Evolutionary conservation across 2,113 vertebrate genomes (phyloP), one percentile per base, ranked within the genome.

Genomic region (Thinocorus orbignyianus): DNA sequence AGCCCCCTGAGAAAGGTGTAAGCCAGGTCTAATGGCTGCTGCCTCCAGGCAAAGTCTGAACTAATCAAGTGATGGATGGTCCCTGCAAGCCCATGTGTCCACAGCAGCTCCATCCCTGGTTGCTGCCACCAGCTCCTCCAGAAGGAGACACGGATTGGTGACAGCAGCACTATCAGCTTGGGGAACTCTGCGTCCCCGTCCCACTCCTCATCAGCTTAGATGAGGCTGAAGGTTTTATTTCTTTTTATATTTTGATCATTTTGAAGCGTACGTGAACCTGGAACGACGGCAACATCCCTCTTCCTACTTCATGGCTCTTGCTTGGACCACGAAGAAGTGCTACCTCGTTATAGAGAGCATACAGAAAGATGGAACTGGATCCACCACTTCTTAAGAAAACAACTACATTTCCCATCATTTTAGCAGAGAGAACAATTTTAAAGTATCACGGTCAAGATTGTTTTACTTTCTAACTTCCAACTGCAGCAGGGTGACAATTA

Each of bases 1-100:
- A 81, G 41, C 65, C n/a, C 64, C 69, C 24, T 3, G 15, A 81
- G 81, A 42, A 62, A 83, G 72, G 24, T 16, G 8, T 17, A 70
- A 84, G 49, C 30, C 66, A 48, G 72, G 60, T 15, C 69, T 81
- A 71, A 62, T 14, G 60, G 87, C 65, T 74, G 76, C 76, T 88
- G 87, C 86, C 74, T 52, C 28, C 39, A 12, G 86, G 83, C 87
- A 11, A 13, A 83, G 44, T 77, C 90, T 51, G 84, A 76, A 55
- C 35, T 42, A 7, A 91, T n/a, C 68, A 80, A 68, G 68, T 77
- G 88, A 81, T 35, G 68, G 70, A 44, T 0, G 4, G 84, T 15
- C 66, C 57, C 64, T 3, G 23, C 22, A 64, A 14, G 25, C 73
- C 57, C 16, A 3, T 0, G 1, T 5, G 0, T 17, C 81, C 9